These are phyloP conservation scores for Bergia sp. DNA, from an alignment of 92 coral and sea anemone species.

Conservation along the genomic window DNA sequence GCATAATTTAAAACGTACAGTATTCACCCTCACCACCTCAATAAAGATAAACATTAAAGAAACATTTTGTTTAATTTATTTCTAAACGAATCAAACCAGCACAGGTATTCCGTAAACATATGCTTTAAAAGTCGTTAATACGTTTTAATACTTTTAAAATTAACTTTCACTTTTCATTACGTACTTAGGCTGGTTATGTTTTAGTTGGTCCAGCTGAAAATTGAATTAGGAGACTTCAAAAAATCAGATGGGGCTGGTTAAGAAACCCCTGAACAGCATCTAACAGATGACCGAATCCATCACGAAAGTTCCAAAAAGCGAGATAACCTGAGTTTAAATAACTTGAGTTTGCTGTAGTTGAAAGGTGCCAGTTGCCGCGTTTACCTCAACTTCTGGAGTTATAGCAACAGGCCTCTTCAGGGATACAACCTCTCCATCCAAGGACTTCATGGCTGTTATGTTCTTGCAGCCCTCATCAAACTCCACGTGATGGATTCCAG, in stretches of 20 bases:
- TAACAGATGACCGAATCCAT: not conserved
- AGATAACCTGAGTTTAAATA: not conserved
- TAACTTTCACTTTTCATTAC: no score
- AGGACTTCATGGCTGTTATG: slow-evolving; percentile 93
- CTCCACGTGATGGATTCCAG: slow-evolving; percentile 93
- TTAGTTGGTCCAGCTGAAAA: no score
- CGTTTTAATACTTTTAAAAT: no score
- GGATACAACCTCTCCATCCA: slow-evolving; percentile 90
- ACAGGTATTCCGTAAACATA: no score
- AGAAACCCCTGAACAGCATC: not conserved
- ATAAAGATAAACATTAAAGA: no score
- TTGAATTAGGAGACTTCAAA: no score
- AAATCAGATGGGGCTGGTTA: not conserved
- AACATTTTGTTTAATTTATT: no score
- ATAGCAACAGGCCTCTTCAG: slow-evolving; percentile 88
- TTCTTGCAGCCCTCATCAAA: slow-evolving; percentile 95
- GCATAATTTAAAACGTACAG: no score
- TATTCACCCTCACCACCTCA: no score
- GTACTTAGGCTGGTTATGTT: no score
- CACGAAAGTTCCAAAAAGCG: not conserved
- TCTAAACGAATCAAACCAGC: no score
- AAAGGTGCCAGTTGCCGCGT: not conserved
- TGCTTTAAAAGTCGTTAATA: no score
- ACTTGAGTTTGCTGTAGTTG: not conserved
- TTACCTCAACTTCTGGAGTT: slow-evolving; percentile 97